Evolutionary conservation across 2,797 vertebrate species (phyloP).

Genomic region (Huso huso): DNA sequence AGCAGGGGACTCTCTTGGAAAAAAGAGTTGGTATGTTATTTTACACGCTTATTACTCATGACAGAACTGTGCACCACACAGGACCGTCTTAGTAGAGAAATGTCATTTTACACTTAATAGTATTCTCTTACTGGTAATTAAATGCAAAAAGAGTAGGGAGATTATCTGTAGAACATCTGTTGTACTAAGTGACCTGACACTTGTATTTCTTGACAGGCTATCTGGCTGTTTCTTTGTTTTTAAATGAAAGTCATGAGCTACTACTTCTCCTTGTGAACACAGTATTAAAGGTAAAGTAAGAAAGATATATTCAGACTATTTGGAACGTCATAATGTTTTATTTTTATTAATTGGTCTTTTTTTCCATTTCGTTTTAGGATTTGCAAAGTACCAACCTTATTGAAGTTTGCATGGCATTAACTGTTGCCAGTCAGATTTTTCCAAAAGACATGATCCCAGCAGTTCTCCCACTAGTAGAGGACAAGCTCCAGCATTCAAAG

Average conservation of each 20-base stretch:
- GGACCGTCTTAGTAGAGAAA: too few species aligned
- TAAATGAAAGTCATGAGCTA: slow-evolving; percentile 87
- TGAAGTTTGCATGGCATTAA: slow-evolving; percentile 94
- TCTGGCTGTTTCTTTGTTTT: slow-evolving; percentile 91
- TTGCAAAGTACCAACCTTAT: slow-evolving; percentile 94
- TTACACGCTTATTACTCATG: too few species aligned
- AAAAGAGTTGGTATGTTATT: slow-evolving; percentile 86
- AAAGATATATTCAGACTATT: neutral
- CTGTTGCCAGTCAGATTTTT: slow-evolving; percentile 90
- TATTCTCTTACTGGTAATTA: too few species aligned
- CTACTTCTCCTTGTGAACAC: slow-evolving; percentile 93
- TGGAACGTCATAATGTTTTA: slow-evolving; percentile 3
- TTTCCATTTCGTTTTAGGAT: slow-evolving; percentile 61
- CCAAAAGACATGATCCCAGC: slow-evolving; percentile 98
- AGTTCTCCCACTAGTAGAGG: slow-evolving; percentile 91
- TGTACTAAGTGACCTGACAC: too few species aligned
- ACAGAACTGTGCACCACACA: too few species aligned
- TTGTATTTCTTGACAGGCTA: slow-evolving; percentile 64
- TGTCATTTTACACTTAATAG: too few species aligned
- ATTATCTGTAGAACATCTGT: too few species aligned
- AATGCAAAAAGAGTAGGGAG: too few species aligned
- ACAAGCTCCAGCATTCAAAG: slow-evolving; percentile 95
- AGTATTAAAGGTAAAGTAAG: slow-evolving; percentile 79
- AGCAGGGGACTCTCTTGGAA: slow-evolving; percentile 87
- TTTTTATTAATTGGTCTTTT: neutral